Evolutionary conservation across 23 tunicate genomes (phyloP), one percentile per base, ranked within the genome.

Genomic region (Aplidium turbinatum): DNA sequence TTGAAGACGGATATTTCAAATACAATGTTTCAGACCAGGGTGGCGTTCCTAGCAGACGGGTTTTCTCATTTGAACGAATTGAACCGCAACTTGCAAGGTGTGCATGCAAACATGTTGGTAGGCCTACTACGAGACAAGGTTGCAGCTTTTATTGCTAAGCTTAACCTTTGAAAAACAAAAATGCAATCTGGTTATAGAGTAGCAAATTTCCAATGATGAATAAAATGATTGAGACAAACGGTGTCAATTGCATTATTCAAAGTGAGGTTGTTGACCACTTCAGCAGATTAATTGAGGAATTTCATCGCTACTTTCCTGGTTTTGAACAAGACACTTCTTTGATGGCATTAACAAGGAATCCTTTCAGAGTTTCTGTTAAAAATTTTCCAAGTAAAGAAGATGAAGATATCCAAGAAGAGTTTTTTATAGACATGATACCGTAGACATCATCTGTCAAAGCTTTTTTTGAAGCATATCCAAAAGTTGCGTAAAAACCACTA

Each of bases 51-150:
- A 77, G 82, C 82, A 68, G 57, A 77, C 82, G 63, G 39, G 73
- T 77, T 62, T 77, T 63, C 34, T 77, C 73, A 77, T 45, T 77
- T 77, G 58, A 64, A 77, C 73, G 73, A 63, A 19, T 38, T 77
- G 45, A 77, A 77, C 58, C 73, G 73, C 72, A 63, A 77, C 73
- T 77, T 78, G 68, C 84, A 78, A 78, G 84, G 84, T 54, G 76
- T 47, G 4, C 24, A 25, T 25, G 2, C 67, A 31, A 73, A 73
- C 66, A 30, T 73, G 24, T 28, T 73, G 55, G 48, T 27, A n/a
- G n/a, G n/a, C n/a, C 35, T 39, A 55, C 67, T 7, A 56, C 47
- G 67, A 47, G 67, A 73, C 47, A 73, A 73, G 47, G 33, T 73
- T 54, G 47, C 48, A 46, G 76, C 76, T 47, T 70, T 70, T 70